Evolutionary conservation across 2,888 invertebrate genomes (phyloP), one percentile per base, ranked within the genome.

Genomic region (Ecliptopera silaceata): DNA sequence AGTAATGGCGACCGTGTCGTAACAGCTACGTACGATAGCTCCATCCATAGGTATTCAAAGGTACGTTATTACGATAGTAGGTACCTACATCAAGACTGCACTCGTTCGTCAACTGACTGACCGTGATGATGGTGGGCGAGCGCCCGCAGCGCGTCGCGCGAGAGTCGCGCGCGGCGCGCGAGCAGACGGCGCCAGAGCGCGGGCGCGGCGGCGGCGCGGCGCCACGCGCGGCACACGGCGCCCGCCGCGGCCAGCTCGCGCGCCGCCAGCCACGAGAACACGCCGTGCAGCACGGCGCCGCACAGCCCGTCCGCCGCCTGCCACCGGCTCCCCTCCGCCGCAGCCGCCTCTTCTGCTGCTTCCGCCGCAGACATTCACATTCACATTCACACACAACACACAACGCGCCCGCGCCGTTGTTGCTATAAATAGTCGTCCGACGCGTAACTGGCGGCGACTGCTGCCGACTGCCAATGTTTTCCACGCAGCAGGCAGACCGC

Each of bases 211-310:
- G 84, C 81, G 55, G 79, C 77, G 65, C 64, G 63, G 56, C 80
- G 81, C 86, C 86, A 86, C 26, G 74, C 74, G 55, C 76, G 73
- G 56, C 85, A 85, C 62, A 66, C 75, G 49, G 64, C 70, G 13
- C 74, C 77, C 41, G 76, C 79, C 79, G 51, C 68, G 68, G 68
- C 80, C 71, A 84, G 70, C 55, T 65, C 69, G 10, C 10, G 55
- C 13, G 69, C 79, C 1, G 18, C 26, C 61, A 82, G 72, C 74
- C 75, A 64, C 56, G 60, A 31, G 59, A 86, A 72, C 69, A 80
- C 61, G 59, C 64, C 67, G 18, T 54, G 61, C 58, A 71, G 63
- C 53, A 65, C 69, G 3, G 53, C 68, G 59, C 66, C 69, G 29
- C 68, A 68, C 39, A 36, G 56, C n/a, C 56, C 49, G 60, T 62